A percentile compares a stretch with the other conserved stretches of the same genome.
Conservation (phyloP, 2,888 invertebrate species). For the Folsomia candida region DNA sequence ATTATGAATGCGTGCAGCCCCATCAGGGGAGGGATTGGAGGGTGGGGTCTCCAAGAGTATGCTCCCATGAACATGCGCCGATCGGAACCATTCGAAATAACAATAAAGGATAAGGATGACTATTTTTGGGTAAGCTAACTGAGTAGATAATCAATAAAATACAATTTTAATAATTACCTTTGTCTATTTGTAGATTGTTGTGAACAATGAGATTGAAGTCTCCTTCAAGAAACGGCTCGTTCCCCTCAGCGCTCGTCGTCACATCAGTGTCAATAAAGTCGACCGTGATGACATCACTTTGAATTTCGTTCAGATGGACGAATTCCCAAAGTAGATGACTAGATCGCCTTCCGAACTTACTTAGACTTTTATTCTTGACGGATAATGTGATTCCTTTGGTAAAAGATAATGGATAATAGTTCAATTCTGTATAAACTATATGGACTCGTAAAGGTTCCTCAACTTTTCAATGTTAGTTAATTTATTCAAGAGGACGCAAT, state of each 20-base stretch:
- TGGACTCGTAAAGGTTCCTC: too few relatives aligned
- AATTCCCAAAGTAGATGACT: too few relatives aligned
- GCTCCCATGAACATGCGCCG: not conserved
- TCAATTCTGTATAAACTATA: too few relatives aligned
- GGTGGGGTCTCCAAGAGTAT: not conserved
- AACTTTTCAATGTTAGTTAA: too few relatives aligned
- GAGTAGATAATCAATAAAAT: not conserved
- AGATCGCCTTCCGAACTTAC: too few relatives aligned
- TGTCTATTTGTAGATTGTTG: not conserved
- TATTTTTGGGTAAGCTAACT: not conserved
- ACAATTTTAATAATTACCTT: not conserved
- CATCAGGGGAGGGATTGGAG: too few relatives aligned
- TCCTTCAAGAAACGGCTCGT: not conserved
- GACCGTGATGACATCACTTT: not conserved
- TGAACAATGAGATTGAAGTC: not conserved
- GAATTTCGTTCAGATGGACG: not conserved
- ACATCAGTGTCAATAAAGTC: not conserved
- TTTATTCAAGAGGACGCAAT: too few relatives aligned
- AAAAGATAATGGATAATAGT: too few relatives aligned
- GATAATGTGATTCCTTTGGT: too few relatives aligned
- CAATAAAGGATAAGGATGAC: not conserved
- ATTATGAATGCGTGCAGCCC: not conserved
- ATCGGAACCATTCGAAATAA: not conserved
- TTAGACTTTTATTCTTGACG: too few relatives aligned
- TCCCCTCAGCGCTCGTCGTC: not conserved